Base-by-base conservation (phyloP, 2,888 invertebrate species). In the Ptychoptera albimana region DNA sequence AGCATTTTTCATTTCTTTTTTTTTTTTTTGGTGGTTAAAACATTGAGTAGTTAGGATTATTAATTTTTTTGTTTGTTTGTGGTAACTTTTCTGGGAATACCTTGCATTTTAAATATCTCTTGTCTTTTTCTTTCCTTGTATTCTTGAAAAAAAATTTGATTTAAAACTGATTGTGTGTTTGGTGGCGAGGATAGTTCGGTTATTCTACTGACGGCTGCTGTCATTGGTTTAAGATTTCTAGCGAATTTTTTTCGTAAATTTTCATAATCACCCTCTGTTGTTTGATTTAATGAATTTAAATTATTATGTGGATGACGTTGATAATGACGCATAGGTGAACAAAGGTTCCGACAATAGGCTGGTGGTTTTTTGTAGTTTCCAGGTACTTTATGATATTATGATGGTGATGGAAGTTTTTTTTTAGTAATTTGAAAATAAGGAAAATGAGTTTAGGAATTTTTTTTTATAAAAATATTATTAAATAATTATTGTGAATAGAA, bases 341-440 rank as follows among this genome's bases (percentile, higher is more conserved):
- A 65, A 54, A 62, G 60, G 58, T 58, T 65, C 54, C 64, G 61
- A 52, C 65, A 65, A 55, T 63, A 65, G 56, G 64, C 61, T 50
- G 65, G 65, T 56, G 55, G 58, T 49, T 60, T 59, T 54, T 58
- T 57, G 51, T 57, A 54, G 44, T 60, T 59, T 50, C 55, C 49
- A 49, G 61, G 59, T 51, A 62, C 64, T 64, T 23, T 23, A 5
- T 23, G 23, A 7, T 23, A 23, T 23, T 5, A 23, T 23, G 7
- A 23, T 3, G 23, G 3, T 23, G 3, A 23, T 23, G 3, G 23
- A 23, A n/a, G n/a, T n/a, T n/a, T n/a, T n/a, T n/a, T n/a, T 23
- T 23, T 23, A 5, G 23, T 23, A 5, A 23, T 23, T 23, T 23
- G 23, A 23, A 23, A 23, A 32, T 38, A 30, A 16, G 15, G 15